These are phyloP conservation scores for Drepanosiphum platanoidis DNA, from an alignment of 2,888 invertebrate species.

Conservation along the genomic window DNA sequence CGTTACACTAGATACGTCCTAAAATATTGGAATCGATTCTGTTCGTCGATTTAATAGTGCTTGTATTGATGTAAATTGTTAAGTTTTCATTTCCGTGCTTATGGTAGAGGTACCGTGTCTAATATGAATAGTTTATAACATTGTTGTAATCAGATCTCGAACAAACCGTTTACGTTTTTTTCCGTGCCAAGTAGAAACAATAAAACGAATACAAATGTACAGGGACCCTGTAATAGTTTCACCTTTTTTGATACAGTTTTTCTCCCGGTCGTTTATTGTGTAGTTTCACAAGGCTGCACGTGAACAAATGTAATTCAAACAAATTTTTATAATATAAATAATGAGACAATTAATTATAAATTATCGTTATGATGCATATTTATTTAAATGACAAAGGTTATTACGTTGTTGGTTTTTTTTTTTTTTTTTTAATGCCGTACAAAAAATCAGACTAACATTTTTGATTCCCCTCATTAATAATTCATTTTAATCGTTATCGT, in stretches of 20 bases:
- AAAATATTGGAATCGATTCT: no score
- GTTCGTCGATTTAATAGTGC: no score
- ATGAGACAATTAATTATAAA: conserved; percentile 39
- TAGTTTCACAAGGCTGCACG: neutral
- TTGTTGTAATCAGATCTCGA: neutral
- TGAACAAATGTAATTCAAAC: neutral
- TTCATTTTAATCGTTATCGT: conserved; percentile 40
- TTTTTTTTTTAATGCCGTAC: neutral
- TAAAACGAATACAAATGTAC: neutral
- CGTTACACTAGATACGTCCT: no score
- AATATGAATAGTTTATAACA: neutral
- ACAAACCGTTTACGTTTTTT: neutral
- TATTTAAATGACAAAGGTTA: conserved; percentile 34
- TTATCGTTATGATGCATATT: neutral
- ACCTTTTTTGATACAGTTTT: neutral
- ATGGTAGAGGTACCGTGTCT: no score
- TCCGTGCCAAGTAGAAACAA: neutral
- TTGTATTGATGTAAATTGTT: no score
- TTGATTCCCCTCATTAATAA: conserved; percentile 12
- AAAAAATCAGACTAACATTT: conserved; percentile 6
- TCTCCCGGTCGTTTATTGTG: neutral
- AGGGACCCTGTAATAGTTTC: neutral
- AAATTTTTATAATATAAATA: conserved; percentile 8
- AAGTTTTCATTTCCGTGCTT: no score
- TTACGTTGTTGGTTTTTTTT: no score